Conservation (phyloP, 2,113 vertebrate species). For the Cyanocitta stelleri region DNA sequence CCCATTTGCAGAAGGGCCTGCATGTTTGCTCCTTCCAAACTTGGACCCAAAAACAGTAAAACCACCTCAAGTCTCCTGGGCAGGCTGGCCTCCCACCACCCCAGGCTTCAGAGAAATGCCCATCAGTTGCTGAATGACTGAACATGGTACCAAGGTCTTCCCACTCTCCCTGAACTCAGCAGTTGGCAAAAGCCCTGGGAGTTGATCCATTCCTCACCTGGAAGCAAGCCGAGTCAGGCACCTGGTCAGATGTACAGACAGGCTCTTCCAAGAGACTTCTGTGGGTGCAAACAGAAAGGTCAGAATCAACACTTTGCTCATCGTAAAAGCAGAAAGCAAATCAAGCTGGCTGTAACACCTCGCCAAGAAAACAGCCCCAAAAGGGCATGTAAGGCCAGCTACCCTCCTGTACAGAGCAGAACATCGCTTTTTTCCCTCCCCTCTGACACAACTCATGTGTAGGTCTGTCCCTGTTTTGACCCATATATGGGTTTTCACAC, state of each 20-base stretch:
- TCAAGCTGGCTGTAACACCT: not conserved
- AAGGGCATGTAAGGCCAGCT: not conserved
- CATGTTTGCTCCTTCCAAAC: not conserved
- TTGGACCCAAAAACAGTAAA: not conserved
- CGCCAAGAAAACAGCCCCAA: not conserved
- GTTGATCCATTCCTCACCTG: constrained; percentile 8
- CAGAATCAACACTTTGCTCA: not conserved
- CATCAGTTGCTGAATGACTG: accelerated
- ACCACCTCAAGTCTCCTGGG: not conserved
- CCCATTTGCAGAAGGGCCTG: not conserved
- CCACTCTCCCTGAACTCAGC: not conserved
- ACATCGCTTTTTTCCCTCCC: not conserved
- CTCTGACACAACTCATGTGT: not conserved
- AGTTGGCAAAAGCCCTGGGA: not conserved
- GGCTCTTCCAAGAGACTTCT: not conserved
- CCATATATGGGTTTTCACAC: not conserved
- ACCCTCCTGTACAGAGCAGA: not conserved
- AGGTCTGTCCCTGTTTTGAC: not conserved
- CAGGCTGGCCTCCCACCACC: not conserved
- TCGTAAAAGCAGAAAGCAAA: not conserved
- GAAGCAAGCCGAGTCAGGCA: not conserved
- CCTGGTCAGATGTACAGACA: not conserved
- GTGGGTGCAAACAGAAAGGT: constrained; percentile 7
- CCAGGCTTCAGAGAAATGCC: not conserved
- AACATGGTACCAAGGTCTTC: accelerated